Base-by-base conservation (phyloP, 2,888 invertebrate species). In the Brachycybe producta region DNA sequence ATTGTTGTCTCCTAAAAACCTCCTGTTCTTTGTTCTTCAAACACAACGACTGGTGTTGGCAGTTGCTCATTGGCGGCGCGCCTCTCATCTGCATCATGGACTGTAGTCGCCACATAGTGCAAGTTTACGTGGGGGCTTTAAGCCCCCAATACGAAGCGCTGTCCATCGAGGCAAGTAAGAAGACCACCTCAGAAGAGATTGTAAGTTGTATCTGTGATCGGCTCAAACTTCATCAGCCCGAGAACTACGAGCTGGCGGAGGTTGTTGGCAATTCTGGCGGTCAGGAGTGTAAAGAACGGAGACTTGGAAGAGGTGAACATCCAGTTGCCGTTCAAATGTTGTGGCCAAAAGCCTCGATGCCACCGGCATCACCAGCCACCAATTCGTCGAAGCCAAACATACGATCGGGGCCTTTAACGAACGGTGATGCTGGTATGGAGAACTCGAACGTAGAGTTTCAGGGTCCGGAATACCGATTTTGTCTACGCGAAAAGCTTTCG, bases 181-280 rank as follows among this genome's bases (percentile, higher is more conserved):
- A 86, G 67, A 88, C 88, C 52, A 86, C 87, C 58, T 84, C 87
- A 0, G 85, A 87, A 61, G 90, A 91, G 71, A 85, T 91, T 62
- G 86, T 90, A 52, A 78, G 81, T 58, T 88, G 87, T 66, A 88
- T 90, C 58, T 82, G 84, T 55, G 84, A 86, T 62, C 71, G 79
- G 58, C 70, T 82, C 34, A 74, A 75, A 41, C 70, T 81, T 52
- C 51, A 43, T 7, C 52, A 56, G 28, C 74, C 75, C 44, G 70
- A 70, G 56, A 77, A 79, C 50, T 87, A 84, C 67, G 87, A 88
- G 68, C 71, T 87, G 67, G 84, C 85, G 27, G 87, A 88, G 70
- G 87, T 87, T 59, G 83, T 87, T 61, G 84, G 85, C 53, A 83
- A 84, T 67, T 79, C 82, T 57, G 77, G 81, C 59, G 88, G 88